A percentile compares a stretch with the other conserved stretches of the same genome.
Evolutionary conservation across 2,113 vertebrate species (phyloP).

Genomic region (Stegastes partitus): DNA sequence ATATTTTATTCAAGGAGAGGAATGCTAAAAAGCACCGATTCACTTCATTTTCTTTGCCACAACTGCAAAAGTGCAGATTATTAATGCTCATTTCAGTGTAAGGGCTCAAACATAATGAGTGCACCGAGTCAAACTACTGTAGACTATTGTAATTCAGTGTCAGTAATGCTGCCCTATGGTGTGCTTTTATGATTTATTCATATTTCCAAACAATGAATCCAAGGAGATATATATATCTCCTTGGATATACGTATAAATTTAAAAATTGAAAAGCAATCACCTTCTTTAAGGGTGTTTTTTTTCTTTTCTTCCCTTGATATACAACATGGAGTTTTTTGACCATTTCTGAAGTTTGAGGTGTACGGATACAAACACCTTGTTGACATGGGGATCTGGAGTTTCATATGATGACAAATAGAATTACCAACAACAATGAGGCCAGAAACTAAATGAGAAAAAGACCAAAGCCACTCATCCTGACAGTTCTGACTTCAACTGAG

Average conservation of each 20-base stretch:
- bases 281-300: not conserved
- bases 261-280: not conserved
- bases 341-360: not conserved
- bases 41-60: constrained; percentile 22
- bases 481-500: no score
- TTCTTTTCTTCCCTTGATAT: not conserved
- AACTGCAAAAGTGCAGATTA: constrained; percentile 19
- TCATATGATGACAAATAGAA: no score
- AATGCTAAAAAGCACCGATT: constrained; percentile 39
- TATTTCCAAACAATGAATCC: constrained; percentile 20
- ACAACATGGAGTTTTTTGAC: not conserved
- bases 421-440: no score
- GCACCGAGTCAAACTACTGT: constrained; percentile 3
- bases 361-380: no score
- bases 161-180: constrained; percentile 4
- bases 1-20: constrained; percentile 28
- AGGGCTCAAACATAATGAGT: constrained; percentile 1
- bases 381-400: no score
- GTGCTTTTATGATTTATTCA: constrained; percentile 19
- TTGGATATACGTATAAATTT: no score
- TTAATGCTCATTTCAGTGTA: constrained; percentile 14
- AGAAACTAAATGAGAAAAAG: no score
- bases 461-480: no score
- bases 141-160: constrained; percentile 20
- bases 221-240: constrained; percentile 9